phyloP scores from a whole-genome alignment of 2,888 invertebrate species.

The Ctenicera cuprea region DNA sequence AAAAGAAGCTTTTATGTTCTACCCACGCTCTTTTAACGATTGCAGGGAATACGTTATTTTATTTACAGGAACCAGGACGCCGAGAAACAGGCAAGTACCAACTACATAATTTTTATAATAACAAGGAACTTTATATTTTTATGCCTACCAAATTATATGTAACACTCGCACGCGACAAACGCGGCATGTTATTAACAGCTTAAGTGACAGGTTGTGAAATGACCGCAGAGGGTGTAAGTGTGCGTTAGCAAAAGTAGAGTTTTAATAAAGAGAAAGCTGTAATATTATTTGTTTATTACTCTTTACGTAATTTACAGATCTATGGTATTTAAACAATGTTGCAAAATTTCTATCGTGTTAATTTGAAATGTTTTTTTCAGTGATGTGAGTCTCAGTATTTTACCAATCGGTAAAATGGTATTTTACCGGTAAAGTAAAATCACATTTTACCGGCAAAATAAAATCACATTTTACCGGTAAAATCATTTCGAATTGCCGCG shows the following conservation, averaged over 20 bases:
- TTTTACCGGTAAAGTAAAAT: too few species aligned
- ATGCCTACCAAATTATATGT: constrained; percentile 29
- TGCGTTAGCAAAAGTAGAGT: neutral
- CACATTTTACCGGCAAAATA: too few species aligned
- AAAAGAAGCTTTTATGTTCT: neutral
- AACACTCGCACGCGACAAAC: constrained; percentile 36
- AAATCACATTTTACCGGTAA: too few species aligned
- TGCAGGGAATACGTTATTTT: neutral
- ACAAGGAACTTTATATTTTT: constrained; percentile 18
- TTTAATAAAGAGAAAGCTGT: neutral
- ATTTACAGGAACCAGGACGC: neutral
- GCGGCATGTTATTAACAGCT: constrained; percentile 12
- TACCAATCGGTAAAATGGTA: too few species aligned
- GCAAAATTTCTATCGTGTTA: too few species aligned
- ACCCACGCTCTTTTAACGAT: neutral
- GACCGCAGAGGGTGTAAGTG: neutral
- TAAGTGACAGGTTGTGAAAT: constrained; percentile 28
- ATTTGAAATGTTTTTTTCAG: too few species aligned
- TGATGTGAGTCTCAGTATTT: too few species aligned
- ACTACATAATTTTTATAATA: constrained; percentile 1
- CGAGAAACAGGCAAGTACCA: neutral
- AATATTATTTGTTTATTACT: neutral
- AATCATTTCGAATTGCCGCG: too few species aligned
- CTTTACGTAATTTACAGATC: neutral
- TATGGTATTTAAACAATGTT: too few species aligned